Evolutionary conservation across 2,888 invertebrate genomes (phyloP).

Genomic region (Neoaliturus tenellus): DNA sequence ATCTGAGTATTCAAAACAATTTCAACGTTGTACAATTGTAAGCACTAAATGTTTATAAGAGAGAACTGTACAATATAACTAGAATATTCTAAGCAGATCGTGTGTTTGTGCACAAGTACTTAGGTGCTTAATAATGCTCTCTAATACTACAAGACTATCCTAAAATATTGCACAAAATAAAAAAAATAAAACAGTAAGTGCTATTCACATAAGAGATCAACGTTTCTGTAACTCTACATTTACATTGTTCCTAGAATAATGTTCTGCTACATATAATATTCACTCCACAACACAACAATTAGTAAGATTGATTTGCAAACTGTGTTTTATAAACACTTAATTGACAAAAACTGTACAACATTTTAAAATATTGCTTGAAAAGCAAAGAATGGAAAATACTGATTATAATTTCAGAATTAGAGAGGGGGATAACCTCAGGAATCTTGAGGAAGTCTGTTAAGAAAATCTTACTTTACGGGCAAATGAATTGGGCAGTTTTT

Average conservation of each 20-base stretch:
- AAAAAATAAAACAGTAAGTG: slow-evolving; percentile 12
- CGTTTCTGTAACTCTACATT: slow-evolving; percentile 11
- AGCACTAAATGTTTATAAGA: background rate
- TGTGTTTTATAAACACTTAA: slow-evolving; percentile 26
- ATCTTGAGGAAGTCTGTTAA: too few relatives aligned
- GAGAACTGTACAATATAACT: background rate
- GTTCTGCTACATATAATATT: background rate
- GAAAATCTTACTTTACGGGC: too few relatives aligned
- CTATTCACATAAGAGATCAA: slow-evolving; percentile 37
- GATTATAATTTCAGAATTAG: too few relatives aligned
- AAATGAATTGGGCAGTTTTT: too few relatives aligned
- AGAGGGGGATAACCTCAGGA: too few relatives aligned
- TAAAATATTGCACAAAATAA: slow-evolving; percentile 39
- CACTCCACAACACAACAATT: background rate
- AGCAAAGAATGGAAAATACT: background rate
- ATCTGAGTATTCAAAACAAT: slow-evolving; percentile 16
- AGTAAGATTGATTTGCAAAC: background rate
- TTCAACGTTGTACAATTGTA: background rate
- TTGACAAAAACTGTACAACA: slow-evolving; percentile 34
- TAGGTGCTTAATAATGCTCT: background rate
- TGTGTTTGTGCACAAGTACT: background rate
- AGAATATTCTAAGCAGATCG: background rate
- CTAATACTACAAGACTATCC: background rate
- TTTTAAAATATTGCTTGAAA: slow-evolving; percentile 32
- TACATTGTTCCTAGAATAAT: background rate